Conservation (phyloP, 2,888 invertebrate species). For the Bhutanitis thaidina region DNA sequence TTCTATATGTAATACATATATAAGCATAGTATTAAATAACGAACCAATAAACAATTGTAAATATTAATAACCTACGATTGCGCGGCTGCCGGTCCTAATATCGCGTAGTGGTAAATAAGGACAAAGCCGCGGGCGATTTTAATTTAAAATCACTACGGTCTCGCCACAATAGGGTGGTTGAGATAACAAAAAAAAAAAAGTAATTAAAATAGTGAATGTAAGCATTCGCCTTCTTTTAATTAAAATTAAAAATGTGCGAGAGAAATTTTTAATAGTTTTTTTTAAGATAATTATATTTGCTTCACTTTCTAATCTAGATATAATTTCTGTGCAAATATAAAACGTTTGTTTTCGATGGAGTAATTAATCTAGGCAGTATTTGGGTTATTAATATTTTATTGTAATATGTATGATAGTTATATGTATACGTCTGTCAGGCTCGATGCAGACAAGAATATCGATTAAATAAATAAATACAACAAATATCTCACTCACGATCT, state of each 20-base stretch:
- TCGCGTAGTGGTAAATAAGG: slow-evolving; percentile 44
- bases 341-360: too few relatives aligned
- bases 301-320: background rate
- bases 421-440: too few relatives aligned
- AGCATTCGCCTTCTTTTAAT: slow-evolving; percentile 18
- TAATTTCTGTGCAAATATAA: too few relatives aligned
- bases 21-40: too few relatives aligned
- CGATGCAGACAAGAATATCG: too few relatives aligned
- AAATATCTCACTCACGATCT: too few relatives aligned
- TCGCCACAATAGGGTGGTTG: slow-evolving; percentile 41
- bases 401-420: too few relatives aligned
- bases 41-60: too few relatives aligned
- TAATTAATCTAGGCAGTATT: too few relatives aligned
- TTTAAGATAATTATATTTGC: background rate
- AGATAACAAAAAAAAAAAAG: slow-evolving; percentile 43
- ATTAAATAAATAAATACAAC: too few relatives aligned
- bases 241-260: slow-evolving; percentile 10
- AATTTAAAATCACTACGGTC: slow-evolving; percentile 61
- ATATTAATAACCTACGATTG: slow-evolving; percentile 13
- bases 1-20: too few relatives aligned
- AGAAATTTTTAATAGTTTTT: slow-evolving; percentile 1
- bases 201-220: slow-evolving; percentile 31
- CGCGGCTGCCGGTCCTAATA: slow-evolving; percentile 15
- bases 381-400: too few relatives aligned
- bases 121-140: slow-evolving; percentile 58